Evolutionary conservation across 2,797 vertebrate genomes (phyloP).

Genomic region (Glyptemys insculpta): DNA sequence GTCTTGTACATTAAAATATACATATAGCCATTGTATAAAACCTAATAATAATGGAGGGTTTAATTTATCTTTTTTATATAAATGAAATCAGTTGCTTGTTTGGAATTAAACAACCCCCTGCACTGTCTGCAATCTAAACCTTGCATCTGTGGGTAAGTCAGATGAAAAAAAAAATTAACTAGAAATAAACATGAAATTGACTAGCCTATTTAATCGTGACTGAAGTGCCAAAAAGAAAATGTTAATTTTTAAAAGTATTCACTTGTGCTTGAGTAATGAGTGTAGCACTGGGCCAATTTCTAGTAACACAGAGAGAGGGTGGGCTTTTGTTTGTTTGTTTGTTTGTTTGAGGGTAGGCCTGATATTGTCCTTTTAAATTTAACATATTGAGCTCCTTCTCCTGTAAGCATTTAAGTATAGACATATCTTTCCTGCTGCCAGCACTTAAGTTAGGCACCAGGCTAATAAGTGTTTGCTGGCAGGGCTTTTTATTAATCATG

Average conservation of each 20-base stretch:
- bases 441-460: not conserved
- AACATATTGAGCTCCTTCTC: not conserved
- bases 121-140: not conserved
- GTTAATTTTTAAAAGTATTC: not conserved
- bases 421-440: not conserved
- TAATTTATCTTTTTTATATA: not conserved
- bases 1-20: not conserved
- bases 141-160: not conserved
- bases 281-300: not conserved
- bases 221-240: slow-evolving; percentile 18
- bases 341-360: slow-evolving; percentile 30
- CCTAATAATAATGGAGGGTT: not conserved
- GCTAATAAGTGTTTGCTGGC: not conserved
- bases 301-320: not conserved
- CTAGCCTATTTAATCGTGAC: slow-evolving; percentile 5
- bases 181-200: not conserved
- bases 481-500: slow-evolving; percentile 23
- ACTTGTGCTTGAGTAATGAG: not conserved
- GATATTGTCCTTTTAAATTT: not conserved
- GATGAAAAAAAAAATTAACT: not conserved
- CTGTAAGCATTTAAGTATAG: slow-evolving; percentile 28
- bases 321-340: not conserved
- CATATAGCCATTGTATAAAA: not conserved
- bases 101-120: not conserved
- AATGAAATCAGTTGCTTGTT: not conserved